Conservation (phyloP, 2,888 invertebrate genomes). For the Mycalesis mineus region DNA sequence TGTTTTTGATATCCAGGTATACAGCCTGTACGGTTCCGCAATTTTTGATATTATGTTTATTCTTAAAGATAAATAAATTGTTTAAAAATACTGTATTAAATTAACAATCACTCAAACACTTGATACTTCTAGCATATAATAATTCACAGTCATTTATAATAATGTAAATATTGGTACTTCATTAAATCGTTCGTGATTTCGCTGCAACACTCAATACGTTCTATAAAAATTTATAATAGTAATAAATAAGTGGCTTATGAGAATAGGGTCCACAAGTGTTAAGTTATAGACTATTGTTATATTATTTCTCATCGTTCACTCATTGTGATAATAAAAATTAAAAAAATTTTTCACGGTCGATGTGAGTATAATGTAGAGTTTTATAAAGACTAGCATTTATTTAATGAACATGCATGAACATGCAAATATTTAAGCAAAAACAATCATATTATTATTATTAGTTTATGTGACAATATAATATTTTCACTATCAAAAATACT, state of each 20-base stretch:
- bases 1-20: too few relatives aligned
- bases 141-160: constrained; percentile 19
- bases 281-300: neutral
- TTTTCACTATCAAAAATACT: too few relatives aligned
- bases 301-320: constrained; percentile 6
- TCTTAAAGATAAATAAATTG: too few relatives aligned
- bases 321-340: neutral
- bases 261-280: neutral
- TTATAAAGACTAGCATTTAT: too few relatives aligned
- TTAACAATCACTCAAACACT: neutral
- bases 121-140: constrained; percentile 12
- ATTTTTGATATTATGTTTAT: too few relatives aligned
- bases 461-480: too few relatives aligned
- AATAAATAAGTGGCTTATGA: constrained; percentile 2
- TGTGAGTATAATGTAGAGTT: neutral
- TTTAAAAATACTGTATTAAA: too few relatives aligned
- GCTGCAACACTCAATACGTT: constrained; percentile 9
- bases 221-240: neutral
- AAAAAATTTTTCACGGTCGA: neutral
- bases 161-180: neutral
- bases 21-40: too few relatives aligned
- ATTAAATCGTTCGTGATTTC: neutral
- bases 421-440: too few relatives aligned
- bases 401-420: too few relatives aligned
- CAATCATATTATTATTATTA: too few relatives aligned